These are phyloP conservation scores for Machimus rusticus DNA, from an alignment of 2,888 invertebrate species.

Conservation along the genomic window DNA sequence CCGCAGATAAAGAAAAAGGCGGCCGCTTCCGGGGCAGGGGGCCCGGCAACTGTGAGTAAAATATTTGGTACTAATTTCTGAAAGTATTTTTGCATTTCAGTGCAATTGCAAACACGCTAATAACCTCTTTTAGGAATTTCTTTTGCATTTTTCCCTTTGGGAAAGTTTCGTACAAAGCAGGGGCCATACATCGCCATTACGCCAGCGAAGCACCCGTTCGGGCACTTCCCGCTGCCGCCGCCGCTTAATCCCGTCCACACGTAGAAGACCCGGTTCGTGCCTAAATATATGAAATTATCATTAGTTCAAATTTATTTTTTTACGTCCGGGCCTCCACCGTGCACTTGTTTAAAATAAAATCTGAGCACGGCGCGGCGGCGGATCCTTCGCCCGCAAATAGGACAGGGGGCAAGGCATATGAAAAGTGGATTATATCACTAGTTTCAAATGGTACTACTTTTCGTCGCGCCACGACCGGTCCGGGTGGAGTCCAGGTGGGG, in stretches of 20 bases:
- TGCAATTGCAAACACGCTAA: conserved; percentile 48
- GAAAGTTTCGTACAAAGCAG: conserved; percentile 5
- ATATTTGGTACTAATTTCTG: conserved; percentile 38
- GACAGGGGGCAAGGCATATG: conserved; percentile 18
- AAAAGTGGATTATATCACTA: conserved; percentile 33
- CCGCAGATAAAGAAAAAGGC: conserved; percentile 4
- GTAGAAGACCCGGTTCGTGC: conserved; percentile 39
- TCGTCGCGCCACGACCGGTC: neutral
- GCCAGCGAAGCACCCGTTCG: neutral
- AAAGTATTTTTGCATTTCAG: conserved; percentile 44
- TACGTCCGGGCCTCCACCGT: neutral
- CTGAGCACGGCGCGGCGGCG: neutral
- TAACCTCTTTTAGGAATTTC: conserved; percentile 39
- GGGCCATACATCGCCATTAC: conserved; percentile 27
- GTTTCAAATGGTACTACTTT: conserved; percentile 20
- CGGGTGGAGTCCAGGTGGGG: neutral
- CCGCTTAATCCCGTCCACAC: neutral
- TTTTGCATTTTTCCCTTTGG: conserved; percentile 12
- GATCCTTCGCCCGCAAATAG: conserved; percentile 7
- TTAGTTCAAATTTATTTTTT: conserved; percentile 44
- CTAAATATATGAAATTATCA: conserved; percentile 44
- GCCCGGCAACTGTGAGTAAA: neutral
- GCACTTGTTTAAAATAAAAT: conserved; percentile 25
- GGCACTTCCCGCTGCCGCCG: neutral
- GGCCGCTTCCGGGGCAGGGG: neutral